A percentile compares a stretch with the other conserved stretches of the same genome.
These are phyloP conservation scores for Ophion obscuratus DNA, from an alignment of 2,888 invertebrate genomes.

Conservation along the genomic window DNA sequence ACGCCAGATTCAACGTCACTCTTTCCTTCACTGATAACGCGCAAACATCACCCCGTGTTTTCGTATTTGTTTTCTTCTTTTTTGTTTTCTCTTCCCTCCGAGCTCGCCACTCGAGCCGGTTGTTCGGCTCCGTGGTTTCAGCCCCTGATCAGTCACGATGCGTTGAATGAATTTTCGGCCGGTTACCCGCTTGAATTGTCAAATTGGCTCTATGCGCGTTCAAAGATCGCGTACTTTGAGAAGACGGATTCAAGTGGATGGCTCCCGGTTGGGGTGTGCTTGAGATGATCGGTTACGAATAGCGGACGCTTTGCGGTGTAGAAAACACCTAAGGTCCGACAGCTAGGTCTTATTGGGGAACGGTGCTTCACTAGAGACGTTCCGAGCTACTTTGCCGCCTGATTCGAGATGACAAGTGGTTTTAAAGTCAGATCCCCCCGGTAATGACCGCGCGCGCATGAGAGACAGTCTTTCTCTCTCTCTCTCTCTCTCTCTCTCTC, in stretches of 20 bases:
- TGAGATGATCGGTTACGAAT: neutral
- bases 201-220: no score
- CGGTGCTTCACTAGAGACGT: constrained; percentile 40
- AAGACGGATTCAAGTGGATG: neutral
- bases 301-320: neutral
- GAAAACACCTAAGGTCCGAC: constrained; percentile 18
- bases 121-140: no score
- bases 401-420: constrained; percentile 45
- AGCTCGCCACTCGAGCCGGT: no score
- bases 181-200: no score
- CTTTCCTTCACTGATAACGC: neutral
- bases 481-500: neutral
- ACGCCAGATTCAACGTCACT: neutral
- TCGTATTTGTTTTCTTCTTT: neutral
- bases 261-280: neutral
- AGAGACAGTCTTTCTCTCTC: neutral
- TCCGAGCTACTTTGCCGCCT: constrained; percentile 49
- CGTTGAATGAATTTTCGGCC: no score
- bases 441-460: constrained; percentile 7
- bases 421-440: constrained; percentile 40
- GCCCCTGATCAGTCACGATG: no score
- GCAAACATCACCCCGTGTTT: neutral
- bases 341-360: neutral
- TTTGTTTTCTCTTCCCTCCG: no score
- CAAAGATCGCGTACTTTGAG: no score